Evolutionary conservation across 2,888 invertebrate species (phyloP), one percentile per base, ranked within the genome.

Genomic region (Esperia sulphurella): DNA sequence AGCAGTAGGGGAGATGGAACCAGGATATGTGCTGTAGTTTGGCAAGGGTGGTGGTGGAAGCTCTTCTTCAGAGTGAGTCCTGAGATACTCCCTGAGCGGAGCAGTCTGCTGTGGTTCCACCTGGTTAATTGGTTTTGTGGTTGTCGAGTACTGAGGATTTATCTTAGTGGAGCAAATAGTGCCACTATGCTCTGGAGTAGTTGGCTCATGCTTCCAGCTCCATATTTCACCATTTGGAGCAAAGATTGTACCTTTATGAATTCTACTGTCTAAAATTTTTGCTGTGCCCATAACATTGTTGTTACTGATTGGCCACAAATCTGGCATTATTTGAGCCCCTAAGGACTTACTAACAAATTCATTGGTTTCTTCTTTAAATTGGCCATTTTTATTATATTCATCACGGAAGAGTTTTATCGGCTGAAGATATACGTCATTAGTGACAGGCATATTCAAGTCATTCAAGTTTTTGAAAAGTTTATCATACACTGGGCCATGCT

Each of bases 401-500:
- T 91, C 85, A 10, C 92, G 80, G 59, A 92, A 87, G 2, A 86
- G 72, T 57, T 91, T 90, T 8, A 92, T 86, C 0, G 92, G 92
- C 51, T 88, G 83, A 42, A 92, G 63, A 48, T 92, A 81, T 13
- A 91, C 89, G 59, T 92, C 92, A 58, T 86, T 81, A 3, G 78
- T 74, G 14, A 90, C 81, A 0, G 90, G 80, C 54, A 92, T 85
- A 53, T 90, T 90, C 46, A 91, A 80, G 38, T 91, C 90, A 41
- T 80, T 84, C 28, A 92, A 70, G 52, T 91, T 84, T 50, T 89
- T 90, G 49, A 92, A 84, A 4, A 92, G 71, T 57, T 90, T 91
- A 52, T 92, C 91, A 55, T 92, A 92, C 31, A 92, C 89, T 0
- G 91, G 91, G 0, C 91, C 91, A 64, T 92, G 92, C 61, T 91